Evolutionary conservation across 2,888 invertebrate genomes (phyloP).

Genomic region (Encarsia formosa): DNA sequence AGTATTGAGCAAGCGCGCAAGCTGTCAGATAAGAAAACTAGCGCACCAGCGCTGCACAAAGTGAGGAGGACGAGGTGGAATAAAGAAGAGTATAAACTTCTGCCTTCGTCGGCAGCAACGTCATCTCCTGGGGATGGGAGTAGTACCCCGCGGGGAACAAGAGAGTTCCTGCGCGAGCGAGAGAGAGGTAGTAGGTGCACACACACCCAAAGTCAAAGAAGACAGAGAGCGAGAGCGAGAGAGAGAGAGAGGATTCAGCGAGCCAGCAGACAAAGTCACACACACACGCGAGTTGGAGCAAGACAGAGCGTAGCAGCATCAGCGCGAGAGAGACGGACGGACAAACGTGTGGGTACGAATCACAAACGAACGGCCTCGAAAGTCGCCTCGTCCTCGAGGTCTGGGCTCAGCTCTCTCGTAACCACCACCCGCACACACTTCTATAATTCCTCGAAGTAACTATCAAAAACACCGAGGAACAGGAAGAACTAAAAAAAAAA

Average conservation of each 20-base stretch:
- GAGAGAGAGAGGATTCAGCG: constrained; percentile 5
- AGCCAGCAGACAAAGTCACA: background rate
- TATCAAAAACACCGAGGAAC: no score
- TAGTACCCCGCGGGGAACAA: no score
- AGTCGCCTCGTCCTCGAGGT: constrained; percentile 21
- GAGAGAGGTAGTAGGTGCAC: background rate
- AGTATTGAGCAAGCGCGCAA: no score
- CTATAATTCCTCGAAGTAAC: no score
- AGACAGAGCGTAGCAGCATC: background rate
- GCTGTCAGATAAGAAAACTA: no score
- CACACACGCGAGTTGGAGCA: background rate
- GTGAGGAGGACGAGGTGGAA: no score
- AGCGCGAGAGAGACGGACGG: constrained; percentile 1
- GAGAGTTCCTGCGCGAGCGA: no score
- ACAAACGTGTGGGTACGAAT: background rate
- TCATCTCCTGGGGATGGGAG: no score
- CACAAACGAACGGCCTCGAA: constrained; percentile 15
- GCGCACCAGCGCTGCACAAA: no score
- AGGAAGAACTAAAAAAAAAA: no score
- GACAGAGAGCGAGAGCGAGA: constrained; percentile 6
- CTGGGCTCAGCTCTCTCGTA: background rate
- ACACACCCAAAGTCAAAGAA: constrained; percentile 14
- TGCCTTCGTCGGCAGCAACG: no score
- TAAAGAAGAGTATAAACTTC: no score
- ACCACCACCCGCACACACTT: background rate